Base-by-base conservation (phyloP, 1,140 invertebrate genomes). In the Scaptomyza hsui region DNA sequence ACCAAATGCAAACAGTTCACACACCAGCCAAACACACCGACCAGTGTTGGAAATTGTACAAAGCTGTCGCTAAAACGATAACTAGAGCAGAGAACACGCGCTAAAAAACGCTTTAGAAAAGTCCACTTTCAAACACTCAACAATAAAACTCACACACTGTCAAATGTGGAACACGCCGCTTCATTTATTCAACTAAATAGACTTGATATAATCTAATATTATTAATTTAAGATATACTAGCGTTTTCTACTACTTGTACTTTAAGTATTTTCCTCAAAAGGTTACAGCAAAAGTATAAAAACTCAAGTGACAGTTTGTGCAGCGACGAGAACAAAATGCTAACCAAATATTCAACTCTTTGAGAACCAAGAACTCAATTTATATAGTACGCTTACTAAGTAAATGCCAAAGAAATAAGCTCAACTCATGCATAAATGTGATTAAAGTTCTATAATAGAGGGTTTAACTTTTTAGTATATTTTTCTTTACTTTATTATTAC, bases 371-470 rank as follows among this genome's bases (percentile, higher is more conserved):
- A 88, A 47, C 42, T 44, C 47, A 49, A 62, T 35, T 29, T 47
- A 59, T 24, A 68, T 15, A 65, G 37, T 59, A 44, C 52, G 6
- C 32, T 32, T 32, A 56, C 19, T 60, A 67, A 56, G 44, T 49
- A 41, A 32, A 53, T 67, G 26, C 49, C 16, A 65, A 24, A 55
- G 63, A 56, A 18, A n/a, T 29, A 62, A 78, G 77, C 62, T 69
- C 88, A 90, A 90, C 81, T 90, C 88, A 90, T 90, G 88, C 88
- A 90, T 90, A 90, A 89, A 89, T 80, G 55, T 64, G 67, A 55
- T 48, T 29, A 68, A 6, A 7, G 70, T 57, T 42, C 47, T 42
- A 45, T 52, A 16, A 16, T 2, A n/a, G 45, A 42, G 60, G 67
- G 57, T 71, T 57, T 57, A 57, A 44, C 24, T 42, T 69, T 10